Percentiles rank a stretch among this genome's conserved stretches.
phyloP scores from a whole-genome alignment of 1,140 invertebrate species.

The Pseudomyrmex concolor region DNA sequence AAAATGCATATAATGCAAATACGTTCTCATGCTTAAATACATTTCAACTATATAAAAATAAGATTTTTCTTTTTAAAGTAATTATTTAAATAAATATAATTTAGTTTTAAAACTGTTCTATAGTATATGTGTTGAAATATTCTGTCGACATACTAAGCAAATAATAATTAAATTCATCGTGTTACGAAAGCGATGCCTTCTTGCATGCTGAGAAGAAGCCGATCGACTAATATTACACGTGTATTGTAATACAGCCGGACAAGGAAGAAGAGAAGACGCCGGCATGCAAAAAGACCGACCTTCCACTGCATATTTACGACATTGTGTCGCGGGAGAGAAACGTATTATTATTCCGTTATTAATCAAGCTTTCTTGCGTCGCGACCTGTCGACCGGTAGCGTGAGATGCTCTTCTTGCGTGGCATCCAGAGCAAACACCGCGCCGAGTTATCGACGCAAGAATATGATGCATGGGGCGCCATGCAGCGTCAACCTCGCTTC shows the following conservation, averaged over 20 bases:
- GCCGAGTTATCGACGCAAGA: constrained; percentile 73
- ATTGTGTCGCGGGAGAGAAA: constrained; percentile 42
- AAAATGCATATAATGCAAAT: not conserved
- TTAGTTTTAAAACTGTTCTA: too few species aligned
- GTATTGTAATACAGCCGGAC: constrained; percentile 42
- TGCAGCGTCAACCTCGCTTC: constrained; percentile 69
- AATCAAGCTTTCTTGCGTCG: constrained; percentile 78
- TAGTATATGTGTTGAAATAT: not conserved
- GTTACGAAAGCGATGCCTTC: constrained; percentile 26
- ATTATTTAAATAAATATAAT: not conserved
- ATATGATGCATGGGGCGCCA: constrained; percentile 76
- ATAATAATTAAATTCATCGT: too few species aligned
- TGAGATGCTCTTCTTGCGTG: constrained; percentile 73
- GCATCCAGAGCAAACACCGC: constrained; percentile 68
- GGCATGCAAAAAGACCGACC: constrained; percentile 24
- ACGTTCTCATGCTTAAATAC: not conserved
- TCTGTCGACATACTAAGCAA: too few species aligned
- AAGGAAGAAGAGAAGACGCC: not conserved
- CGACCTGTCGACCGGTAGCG: constrained; percentile 68
- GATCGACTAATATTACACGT: constrained; percentile 53
- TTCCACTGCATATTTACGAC: constrained; percentile 39
- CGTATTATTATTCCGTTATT: constrained; percentile 80
- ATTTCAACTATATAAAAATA: not conserved
- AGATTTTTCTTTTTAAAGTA: not conserved
- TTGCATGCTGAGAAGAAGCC: constrained; percentile 29